Base-by-base conservation (phyloP, 2,113 vertebrate genomes). In the Accipiter virgatus region DNA sequence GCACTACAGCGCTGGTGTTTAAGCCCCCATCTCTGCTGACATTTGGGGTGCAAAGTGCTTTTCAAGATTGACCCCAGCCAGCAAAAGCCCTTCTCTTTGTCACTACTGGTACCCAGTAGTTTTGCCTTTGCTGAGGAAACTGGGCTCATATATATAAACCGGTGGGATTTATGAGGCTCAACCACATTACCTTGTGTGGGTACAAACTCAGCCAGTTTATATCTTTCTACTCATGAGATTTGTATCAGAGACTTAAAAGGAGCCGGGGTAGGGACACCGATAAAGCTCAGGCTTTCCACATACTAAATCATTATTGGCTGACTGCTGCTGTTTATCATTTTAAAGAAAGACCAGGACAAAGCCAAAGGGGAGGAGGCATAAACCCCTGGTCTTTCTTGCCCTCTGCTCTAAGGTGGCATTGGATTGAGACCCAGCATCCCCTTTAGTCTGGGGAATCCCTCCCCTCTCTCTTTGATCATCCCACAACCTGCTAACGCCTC, bases 201-300 rank as follows among this genome's bases (percentile, higher is more conserved):
- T 82, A 38, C 81, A 68, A 85, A 50, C 48, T 74, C 86, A 75
- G 88, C 25, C 42, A 42, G 61, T 63, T 92, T 52, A n/a, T 68
- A 75, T 75, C 63, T 84, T 27, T 34, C 81, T 77, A 42, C 70
- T 90, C 21, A 2, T n/a, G 80, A 62, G 88, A 80, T 82, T 93
- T 62, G 61, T 80, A 4, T 13, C 0, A 11, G 42, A 52, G 29
- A 95, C 83, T 82, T 94, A 3, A 97, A 97, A 97, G 96, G 77
- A 92, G 56, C 62, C 0, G 0, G 77, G 77, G 19, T 3, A 47
- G 81, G 86, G 91, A 73, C 48, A 27, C 23, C 0, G 68, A 96
- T 96, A 96, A 95, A 26, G 53, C 84, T 81, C 73, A 6, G n/a
- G 40, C 81, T 95, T 96, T 45, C 66, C 94, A 93, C 94, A 6